phyloP scores from a whole-genome alignment of 2,888 invertebrate species.

The Papilio demoleus region DNA sequence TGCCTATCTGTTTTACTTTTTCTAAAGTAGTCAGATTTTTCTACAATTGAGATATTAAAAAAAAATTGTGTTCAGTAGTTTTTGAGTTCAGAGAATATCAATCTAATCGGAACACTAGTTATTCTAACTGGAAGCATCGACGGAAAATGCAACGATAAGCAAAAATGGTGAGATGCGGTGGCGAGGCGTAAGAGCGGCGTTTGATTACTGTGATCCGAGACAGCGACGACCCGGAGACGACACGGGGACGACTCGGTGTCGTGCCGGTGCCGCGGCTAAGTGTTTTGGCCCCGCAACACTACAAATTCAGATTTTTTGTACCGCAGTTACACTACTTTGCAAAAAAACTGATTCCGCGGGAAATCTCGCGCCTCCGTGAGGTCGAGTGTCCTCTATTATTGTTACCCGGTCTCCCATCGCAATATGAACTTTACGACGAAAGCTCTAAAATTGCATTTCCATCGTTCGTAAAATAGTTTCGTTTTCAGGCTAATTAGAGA shows the following conservation, averaged over 20 bases:
- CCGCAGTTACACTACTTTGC: slow-evolving; percentile 41
- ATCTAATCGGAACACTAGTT: not conserved
- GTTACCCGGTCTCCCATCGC: slow-evolving; percentile 43
- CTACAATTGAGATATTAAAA: too few species aligned
- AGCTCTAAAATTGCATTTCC: slow-evolving; percentile 51
- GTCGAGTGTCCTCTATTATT: slow-evolving; percentile 79
- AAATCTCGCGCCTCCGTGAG: slow-evolving; percentile 68
- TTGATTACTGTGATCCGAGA: not conserved
- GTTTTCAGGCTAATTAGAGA: slow-evolving; percentile 80
- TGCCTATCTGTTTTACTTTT: too few species aligned
- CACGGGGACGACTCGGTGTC: not conserved
- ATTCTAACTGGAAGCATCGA: not conserved
- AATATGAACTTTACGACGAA: slow-evolving; percentile 53
- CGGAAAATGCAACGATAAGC: not conserved
- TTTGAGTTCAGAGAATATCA: not conserved
- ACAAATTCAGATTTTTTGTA: slow-evolving; percentile 26
- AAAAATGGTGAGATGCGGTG: not conserved
- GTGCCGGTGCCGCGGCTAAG: not conserved
- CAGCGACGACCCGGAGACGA: not conserved
- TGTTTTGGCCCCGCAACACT: too few species aligned
- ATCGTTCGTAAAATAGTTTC: slow-evolving; percentile 51
- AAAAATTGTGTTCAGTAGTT: not conserved
- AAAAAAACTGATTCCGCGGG: slow-evolving; percentile 61
- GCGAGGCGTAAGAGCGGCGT: not conserved
- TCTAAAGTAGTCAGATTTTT: too few species aligned